Evolutionary conservation across 2,797 vertebrate genomes (phyloP).

Genomic region (Leontocebus nigricollis): DNA sequence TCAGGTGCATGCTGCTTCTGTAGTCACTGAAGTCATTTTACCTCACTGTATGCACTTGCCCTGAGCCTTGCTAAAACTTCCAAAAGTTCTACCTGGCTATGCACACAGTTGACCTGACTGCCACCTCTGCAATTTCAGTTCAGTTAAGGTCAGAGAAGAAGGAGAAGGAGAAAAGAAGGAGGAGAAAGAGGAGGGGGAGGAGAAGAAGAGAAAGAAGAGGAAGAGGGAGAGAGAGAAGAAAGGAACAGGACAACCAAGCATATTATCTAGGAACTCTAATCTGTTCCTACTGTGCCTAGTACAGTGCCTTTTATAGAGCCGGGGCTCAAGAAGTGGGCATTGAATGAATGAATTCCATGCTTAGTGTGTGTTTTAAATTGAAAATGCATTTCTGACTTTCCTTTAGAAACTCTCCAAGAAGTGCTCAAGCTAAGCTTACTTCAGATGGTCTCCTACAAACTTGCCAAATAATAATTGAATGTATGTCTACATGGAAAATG

Average conservation of each 20-base stretch:
- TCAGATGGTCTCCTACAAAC: not conserved
- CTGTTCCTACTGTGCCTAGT: not conserved
- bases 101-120: not conserved
- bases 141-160: not conserved
- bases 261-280: slow-evolving; percentile 18
- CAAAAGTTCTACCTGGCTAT: not conserved
- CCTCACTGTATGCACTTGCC: not conserved
- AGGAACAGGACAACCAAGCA: not conserved
- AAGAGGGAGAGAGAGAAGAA: not conserved
- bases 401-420: slow-evolving; percentile 2
- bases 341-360: not conserved
- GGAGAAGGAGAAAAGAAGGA: not conserved
- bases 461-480: not conserved
- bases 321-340: not conserved
- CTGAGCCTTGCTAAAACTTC: not conserved
- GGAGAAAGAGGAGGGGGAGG: not conserved
- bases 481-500: not conserved
- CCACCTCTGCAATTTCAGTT: not conserved
- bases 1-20: not conserved
- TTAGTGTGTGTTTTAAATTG: not conserved
- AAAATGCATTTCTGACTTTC: slow-evolving; percentile 7
- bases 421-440: not conserved
- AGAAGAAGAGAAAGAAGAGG: not conserved
- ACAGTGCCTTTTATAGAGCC: not conserved
- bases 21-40: not conserved